These are phyloP conservation scores for Cynocephalus volans DNA, from an alignment of 2,113 vertebrate species.

Conservation along the genomic window DNA sequence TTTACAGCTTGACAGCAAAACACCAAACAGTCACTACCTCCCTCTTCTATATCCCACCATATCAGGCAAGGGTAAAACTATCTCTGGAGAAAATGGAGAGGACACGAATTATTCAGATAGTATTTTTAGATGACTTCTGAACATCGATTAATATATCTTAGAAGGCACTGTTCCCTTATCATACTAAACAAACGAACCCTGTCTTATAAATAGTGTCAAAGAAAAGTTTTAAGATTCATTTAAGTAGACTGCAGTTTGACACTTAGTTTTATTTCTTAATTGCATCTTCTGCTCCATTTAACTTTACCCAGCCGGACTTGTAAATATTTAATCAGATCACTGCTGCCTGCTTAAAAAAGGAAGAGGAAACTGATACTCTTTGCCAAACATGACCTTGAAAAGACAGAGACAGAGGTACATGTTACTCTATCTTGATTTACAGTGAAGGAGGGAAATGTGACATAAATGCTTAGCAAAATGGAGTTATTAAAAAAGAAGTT, in stretches of 20 bases:
- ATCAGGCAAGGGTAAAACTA: neutral
- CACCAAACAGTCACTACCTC: too few relatives aligned
- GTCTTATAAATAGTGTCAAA: neutral
- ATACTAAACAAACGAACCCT: neutral
- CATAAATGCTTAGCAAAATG: neutral
- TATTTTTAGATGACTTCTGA: conserved; percentile 49
- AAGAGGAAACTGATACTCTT: conserved; percentile 74
- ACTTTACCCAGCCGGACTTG: conserved; percentile 74
- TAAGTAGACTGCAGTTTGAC: conserved; percentile 9
- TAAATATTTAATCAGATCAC: conserved; percentile 84
- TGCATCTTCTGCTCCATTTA: conserved; percentile 70
- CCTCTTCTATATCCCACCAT: neutral
- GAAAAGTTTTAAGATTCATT: neutral
- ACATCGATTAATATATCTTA: neutral
- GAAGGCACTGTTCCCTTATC: neutral
- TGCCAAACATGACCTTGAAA: conserved; percentile 81
- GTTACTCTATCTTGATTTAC: conserved; percentile 21
- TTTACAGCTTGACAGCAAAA: neutral
- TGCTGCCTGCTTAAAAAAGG: conserved; percentile 67
- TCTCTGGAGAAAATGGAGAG: neutral
- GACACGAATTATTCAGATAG: neutral
- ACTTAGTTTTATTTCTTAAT: conserved; percentile 69
- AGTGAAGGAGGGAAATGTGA: neutral
- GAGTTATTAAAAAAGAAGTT: neutral
- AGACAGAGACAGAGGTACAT: conserved; percentile 64